Conservation (phyloP, 1,140 invertebrate species). For the Drosophila mojavensis region DNA sequence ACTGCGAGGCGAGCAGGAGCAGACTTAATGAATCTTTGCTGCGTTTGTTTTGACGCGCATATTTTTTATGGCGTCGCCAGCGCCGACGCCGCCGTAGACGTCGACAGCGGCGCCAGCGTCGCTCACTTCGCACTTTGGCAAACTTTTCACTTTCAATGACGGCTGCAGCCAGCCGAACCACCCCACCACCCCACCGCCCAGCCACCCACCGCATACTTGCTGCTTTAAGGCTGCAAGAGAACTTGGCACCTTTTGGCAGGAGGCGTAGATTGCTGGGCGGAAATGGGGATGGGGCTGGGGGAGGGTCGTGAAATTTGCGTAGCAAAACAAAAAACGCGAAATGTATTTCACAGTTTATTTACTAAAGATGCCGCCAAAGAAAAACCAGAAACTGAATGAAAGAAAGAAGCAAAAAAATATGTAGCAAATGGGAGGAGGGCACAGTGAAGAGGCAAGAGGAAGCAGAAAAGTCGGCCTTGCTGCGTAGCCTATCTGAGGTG, state of each 20-base stretch:
- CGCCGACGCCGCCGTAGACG: not conserved
- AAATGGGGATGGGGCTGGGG: not conserved
- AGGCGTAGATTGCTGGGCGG: constrained; percentile 7
- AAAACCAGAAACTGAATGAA: not conserved
- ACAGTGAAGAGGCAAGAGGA: not conserved
- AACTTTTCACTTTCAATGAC: constrained; percentile 82
- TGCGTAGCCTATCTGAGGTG: too few species aligned
- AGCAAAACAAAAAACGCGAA: constrained; percentile 79
- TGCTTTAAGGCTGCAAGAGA: constrained; percentile 30
- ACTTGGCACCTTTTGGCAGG: constrained; percentile 69
- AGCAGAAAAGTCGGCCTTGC: not conserved
- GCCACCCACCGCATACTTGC: not conserved
- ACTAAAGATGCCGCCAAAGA: not conserved
- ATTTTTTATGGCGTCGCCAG: constrained; percentile 41
- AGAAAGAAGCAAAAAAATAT: not conserved
- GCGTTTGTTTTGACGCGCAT: constrained; percentile 61
- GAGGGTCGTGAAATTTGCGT: constrained; percentile 52
- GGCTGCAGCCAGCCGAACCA: not conserved
- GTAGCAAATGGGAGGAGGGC: too few species aligned
- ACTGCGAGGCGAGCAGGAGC: constrained; percentile 38
- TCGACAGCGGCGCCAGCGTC: constrained; percentile 10
- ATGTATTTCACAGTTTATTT: constrained; percentile 53
- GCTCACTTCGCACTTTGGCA: constrained; percentile 70
- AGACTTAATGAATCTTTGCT: constrained; percentile 75
- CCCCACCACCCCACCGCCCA: not conserved